Conservation (phyloP, 2,797 vertebrate genomes). For the Chelonia mydas region DNA sequence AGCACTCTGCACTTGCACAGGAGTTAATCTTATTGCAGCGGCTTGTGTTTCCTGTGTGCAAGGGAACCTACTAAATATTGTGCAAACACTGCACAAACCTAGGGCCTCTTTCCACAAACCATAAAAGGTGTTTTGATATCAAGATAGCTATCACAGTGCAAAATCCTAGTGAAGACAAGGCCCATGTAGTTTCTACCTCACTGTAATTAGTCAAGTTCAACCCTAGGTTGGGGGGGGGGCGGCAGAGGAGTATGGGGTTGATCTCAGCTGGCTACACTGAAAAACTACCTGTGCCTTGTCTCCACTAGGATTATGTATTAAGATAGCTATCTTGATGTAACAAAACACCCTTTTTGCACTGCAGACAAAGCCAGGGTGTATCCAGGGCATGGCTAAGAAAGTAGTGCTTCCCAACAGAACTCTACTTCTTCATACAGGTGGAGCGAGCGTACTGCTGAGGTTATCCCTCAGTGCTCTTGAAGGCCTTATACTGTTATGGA, state of each 20-base stretch:
- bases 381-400: not conserved
- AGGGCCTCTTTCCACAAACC: not conserved
- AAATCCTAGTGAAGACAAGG: not conserved
- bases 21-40: not conserved
- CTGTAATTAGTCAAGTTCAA: not conserved
- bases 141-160: not conserved
- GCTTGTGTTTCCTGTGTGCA: not conserved
- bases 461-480: accelerated
- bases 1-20: not conserved
- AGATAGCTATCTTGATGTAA: not conserved
- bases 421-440: not conserved
- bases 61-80: not conserved
- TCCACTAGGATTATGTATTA: not conserved
- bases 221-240: not conserved
- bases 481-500: accelerated
- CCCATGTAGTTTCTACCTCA: not conserved
- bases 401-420: not conserved
- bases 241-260: not conserved
- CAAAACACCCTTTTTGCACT: not conserved
- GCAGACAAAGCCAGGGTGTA: not conserved
- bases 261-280: not conserved
- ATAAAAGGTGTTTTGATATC: not conserved
- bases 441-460: not conserved
- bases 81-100: not conserved
- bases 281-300: not conserved